Evolutionary conservation across 2,888 invertebrate genomes (phyloP), one percentile per base, ranked within the genome.

Genomic region (Dendrolimus pini): DNA sequence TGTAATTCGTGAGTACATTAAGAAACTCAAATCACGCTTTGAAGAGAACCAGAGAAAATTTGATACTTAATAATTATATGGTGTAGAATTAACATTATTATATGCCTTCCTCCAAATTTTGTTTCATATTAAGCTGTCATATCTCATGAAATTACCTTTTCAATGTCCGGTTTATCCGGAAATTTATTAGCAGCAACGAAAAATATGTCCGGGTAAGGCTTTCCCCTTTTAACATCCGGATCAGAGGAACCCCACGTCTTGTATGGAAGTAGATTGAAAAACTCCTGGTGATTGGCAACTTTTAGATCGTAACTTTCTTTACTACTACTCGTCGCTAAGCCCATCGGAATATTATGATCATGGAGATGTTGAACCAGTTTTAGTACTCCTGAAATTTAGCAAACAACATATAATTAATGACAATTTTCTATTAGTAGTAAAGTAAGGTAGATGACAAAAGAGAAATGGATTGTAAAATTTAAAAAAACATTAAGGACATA

Each of bases 181-280:
- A 98, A 98, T 62, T 96, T 92, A 9, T 86, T 82, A 0, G 96
- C 95, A 63, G 95, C 94, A 1, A 96, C 92, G 2, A 95, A 78
- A 77, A 97, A 98, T 68, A 96, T 95, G 77, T 98, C 97, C 0
- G 98, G 98, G 53, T 93, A 92, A 0, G 98, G 98, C 88, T 98
- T 98, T 0, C 98, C 97, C 54, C 92, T 84, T 74, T 94, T 94
- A 1, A 98, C 96, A 57, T 95, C 95, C 0, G 95, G 94, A 77
- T 98, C 98, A 13, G 94, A 94, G 9, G 95, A 94, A 0, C 96
- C 96, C 69, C 94, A 93, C 0, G 98, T 96, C 64, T 94, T 92
- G 74, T 95, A 96, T 58, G 92, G 75, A 59, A 96, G 93, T 55
- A 94, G 74, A 7, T 90, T 77, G 71, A 96, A 95, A 10, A 96